Percentiles rank a stretch among this genome's conserved stretches.
Conservation (phyloP, 2,113 vertebrate genomes). For the Trematomus loennbergii region DNA sequence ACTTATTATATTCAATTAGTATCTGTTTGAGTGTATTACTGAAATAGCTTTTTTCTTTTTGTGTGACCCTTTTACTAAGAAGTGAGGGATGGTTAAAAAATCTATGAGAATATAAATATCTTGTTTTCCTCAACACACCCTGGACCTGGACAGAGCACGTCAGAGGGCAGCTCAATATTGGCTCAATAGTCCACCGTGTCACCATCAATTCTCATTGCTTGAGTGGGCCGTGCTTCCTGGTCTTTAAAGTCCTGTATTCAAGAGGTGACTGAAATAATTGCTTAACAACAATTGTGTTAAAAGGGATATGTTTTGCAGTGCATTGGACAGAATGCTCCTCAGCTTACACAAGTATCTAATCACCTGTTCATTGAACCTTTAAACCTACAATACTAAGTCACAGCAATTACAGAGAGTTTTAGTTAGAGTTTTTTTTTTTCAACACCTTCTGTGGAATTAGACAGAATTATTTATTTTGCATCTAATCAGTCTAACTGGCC, state of each 20-base stretch:
- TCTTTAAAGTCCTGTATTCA: constrained; percentile 39
- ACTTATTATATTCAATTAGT: neutral
- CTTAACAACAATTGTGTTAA: constrained; percentile 31
- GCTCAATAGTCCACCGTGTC: constrained; percentile 39
- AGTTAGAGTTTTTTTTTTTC: neutral
- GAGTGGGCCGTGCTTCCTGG: neutral
- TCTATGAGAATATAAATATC: neutral
- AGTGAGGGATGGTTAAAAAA: neutral
- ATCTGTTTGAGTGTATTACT: neutral
- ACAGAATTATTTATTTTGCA: constrained; percentile 36
- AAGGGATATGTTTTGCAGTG: neutral
- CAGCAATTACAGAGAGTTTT: constrained; percentile 9
- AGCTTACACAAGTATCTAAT: constrained; percentile 13
- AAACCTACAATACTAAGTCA: neutral
- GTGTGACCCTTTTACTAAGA: neutral
- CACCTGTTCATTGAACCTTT: constrained; percentile 23
- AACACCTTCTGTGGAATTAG: constrained; percentile 9
- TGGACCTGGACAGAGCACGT: constrained; percentile 30
- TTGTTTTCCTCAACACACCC: constrained; percentile 25
- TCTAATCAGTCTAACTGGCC: neutral
- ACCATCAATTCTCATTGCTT: constrained; percentile 22
- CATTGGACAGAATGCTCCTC: constrained; percentile 15
- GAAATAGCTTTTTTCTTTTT: neutral
- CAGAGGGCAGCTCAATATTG: constrained; percentile 41
- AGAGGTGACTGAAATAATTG: constrained; percentile 23